Percentiles rank a stretch among this genome's conserved stretches.
Conservation (phyloP, 2,888 invertebrate genomes). For the Aspidiotus rigidus region DNA sequence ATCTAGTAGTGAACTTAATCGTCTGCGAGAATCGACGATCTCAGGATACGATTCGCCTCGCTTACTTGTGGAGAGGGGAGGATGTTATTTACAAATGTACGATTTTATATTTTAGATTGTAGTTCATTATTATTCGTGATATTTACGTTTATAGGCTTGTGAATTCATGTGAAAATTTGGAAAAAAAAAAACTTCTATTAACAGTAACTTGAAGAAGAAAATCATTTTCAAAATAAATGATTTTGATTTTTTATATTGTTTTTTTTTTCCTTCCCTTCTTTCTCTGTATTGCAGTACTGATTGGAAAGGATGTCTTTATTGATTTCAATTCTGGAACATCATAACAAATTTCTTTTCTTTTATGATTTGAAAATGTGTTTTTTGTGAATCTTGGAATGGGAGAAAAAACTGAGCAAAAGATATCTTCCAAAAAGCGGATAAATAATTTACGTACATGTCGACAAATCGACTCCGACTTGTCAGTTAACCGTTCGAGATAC, state of each 20-base stretch:
- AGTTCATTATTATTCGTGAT: constrained; percentile 26
- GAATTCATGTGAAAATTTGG: constrained; percentile 26
- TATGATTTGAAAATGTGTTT: too few species aligned
- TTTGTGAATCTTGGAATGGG: too few species aligned
- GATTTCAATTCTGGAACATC: too few species aligned
- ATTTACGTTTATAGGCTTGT: constrained; percentile 28
- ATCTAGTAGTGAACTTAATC: not conserved
- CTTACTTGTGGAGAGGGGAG: not conserved
- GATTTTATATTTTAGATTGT: constrained; percentile 27
- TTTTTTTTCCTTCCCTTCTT: too few species aligned
- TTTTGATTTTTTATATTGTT: constrained; percentile 16
- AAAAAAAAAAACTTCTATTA: constrained; percentile 18
- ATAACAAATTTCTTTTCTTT: too few species aligned
- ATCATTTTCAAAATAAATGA: constrained; percentile 26
- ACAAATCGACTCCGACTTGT: too few species aligned
- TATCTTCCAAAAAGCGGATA: too few species aligned
- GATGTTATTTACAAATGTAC: constrained; percentile 3
- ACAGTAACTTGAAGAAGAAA: constrained; percentile 2
- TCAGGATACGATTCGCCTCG: constrained; percentile 4
- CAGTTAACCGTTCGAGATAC: too few species aligned
- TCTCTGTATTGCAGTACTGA: too few species aligned
- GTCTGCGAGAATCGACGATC: constrained; percentile 4
- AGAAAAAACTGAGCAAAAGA: too few species aligned
- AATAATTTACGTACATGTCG: too few species aligned
- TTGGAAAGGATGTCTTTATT: too few species aligned